A percentile compares a stretch with the other conserved stretches of the same genome.
phyloP scores from a whole-genome alignment of 2,113 vertebrate genomes.

The Tricholaema leucomelas region DNA sequence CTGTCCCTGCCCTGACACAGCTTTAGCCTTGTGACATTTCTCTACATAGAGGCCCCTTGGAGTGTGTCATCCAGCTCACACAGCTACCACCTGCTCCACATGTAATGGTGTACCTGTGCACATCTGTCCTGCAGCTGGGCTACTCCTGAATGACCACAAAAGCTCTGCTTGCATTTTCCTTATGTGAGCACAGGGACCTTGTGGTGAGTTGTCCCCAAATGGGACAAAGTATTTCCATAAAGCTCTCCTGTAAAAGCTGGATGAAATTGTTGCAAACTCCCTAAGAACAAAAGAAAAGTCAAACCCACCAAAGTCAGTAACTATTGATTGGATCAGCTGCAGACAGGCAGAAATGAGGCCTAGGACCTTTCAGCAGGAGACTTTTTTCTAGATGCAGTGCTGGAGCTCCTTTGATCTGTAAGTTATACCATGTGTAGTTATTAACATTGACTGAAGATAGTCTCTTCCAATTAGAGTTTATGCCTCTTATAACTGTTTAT shows the following conservation, averaged over 20 bases:
- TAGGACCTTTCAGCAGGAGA: background rate
- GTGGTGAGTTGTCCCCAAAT: background rate
- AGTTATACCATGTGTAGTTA: background rate
- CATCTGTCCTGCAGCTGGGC: background rate
- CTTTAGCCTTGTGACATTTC: background rate
- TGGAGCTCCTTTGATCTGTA: background rate
- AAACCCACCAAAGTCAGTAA: background rate
- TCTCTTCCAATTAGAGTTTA: background rate
- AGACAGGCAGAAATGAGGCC: background rate
- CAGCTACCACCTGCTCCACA: background rate
- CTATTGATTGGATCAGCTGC: background rate
- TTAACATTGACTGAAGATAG: background rate
- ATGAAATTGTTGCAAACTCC: background rate
- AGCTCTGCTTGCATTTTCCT: background rate
- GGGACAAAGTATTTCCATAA: background rate
- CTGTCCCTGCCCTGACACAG: background rate
- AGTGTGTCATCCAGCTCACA: fast-evolving
- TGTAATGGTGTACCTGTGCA: background rate
- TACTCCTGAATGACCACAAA: background rate
- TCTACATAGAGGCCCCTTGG: fast-evolving
- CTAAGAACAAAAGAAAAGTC: background rate
- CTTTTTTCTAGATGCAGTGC: background rate
- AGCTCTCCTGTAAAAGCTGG: background rate
- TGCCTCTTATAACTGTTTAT: background rate
- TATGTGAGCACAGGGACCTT: background rate